Conservation (phyloP, 2,797 vertebrate species). For the Esox lucius region DNA sequence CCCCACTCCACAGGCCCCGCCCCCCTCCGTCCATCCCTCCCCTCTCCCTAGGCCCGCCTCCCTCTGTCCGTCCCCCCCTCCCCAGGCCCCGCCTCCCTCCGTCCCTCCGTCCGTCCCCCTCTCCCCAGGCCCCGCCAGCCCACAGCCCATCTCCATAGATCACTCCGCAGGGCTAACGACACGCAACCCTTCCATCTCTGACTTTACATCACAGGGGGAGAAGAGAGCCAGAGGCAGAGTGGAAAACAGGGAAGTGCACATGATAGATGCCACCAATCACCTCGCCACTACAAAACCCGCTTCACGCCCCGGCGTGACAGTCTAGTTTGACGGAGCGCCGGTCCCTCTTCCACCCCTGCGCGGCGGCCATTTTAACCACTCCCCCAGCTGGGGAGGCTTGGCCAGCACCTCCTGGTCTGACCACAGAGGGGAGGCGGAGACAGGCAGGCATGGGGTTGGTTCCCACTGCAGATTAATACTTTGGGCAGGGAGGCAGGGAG, state of each 20-base stretch:
- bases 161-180: slow-evolving; percentile 54
- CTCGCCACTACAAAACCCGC: background rate
- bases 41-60: slow-evolving; percentile 15
- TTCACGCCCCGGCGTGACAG: background rate
- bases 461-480: slow-evolving; percentile 48
- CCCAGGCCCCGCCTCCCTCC: background rate
- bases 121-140: background rate
- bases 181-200: slow-evolving; percentile 35
- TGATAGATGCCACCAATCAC: background rate
- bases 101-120: slow-evolving; percentile 9
- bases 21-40: background rate
- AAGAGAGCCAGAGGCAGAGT: slow-evolving; percentile 9
- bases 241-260: slow-evolving; percentile 19
- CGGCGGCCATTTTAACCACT: slow-evolving; percentile 7
- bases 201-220: slow-evolving; percentile 40
- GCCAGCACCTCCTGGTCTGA: background rate
- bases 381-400: slow-evolving; percentile 32
- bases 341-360: background rate
- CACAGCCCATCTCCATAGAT: slow-evolving; percentile 54
- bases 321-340: background rate
- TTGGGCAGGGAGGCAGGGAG: slow-evolving; percentile 50
- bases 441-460: background rate
- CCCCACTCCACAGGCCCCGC: slow-evolving; percentile 7
- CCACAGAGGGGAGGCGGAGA: background rate
- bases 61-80: slow-evolving; percentile 37